These are phyloP conservation scores for Eueremaeus valkanovi DNA, from an alignment of 2,888 invertebrate genomes.

Conservation along the genomic window DNA sequence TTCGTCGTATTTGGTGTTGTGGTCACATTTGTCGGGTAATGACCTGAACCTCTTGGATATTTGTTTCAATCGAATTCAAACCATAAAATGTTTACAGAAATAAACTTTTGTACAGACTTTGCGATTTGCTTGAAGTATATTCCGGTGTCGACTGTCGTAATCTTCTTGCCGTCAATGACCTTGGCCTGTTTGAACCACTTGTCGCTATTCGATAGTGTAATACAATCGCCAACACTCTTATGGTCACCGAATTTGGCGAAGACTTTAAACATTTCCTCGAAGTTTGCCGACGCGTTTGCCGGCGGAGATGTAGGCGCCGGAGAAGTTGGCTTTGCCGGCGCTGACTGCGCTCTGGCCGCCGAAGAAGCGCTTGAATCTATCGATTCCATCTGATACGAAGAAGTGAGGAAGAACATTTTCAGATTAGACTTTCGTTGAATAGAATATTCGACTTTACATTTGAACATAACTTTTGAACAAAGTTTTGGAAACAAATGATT, in stretches of 20 bases:
- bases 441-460: conserved; percentile 25
- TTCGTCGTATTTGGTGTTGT: too few species aligned
- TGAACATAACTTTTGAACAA: conserved; percentile 12
- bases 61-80: conserved; percentile 36
- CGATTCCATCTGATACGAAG: conserved; percentile 31
- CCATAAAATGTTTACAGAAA: background rate
- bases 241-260: conserved; percentile 83
- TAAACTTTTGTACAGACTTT: conserved; percentile 66
- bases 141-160: conserved; percentile 80
- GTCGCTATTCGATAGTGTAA: conserved; percentile 83
- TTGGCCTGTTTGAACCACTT: conserved; percentile 92
- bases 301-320: conserved; percentile 10
- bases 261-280: conserved; percentile 68
- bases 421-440: conserved; percentile 1
- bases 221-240: conserved; percentile 76
- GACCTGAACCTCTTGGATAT: too few species aligned
- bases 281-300: conserved; percentile 47
- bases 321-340: background rate
- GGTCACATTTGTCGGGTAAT: too few species aligned
- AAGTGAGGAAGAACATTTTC: conserved; percentile 30
- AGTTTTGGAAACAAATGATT: background rate
- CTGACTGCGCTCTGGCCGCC: background rate
- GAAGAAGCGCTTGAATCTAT: background rate
- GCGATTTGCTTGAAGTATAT: conserved; percentile 78
- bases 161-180: conserved; percentile 68